Evolutionary conservation across 1,140 invertebrate species (phyloP), one percentile per base, ranked within the genome.

Genomic region (Vollenhovia emeryi): DNA sequence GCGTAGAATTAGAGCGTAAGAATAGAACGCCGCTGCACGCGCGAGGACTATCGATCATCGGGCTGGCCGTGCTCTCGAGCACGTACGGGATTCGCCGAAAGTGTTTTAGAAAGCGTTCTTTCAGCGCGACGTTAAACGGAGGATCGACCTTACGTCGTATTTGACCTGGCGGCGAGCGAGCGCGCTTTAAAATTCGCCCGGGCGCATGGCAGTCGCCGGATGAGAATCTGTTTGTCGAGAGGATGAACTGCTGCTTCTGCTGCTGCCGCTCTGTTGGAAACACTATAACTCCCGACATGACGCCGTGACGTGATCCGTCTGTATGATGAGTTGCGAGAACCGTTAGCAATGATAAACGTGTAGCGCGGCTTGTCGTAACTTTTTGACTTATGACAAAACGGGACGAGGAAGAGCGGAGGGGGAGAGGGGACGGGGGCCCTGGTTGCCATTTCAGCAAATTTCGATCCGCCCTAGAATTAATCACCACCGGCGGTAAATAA

Each of bases 141-240:
- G 36, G 45, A 62, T 71, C 82, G 57, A 73, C 69, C 84, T 73
- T 85, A 59, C 33, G 30, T 30, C 11, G 40, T 21, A 55, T 82
- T 76, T 59, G 57, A 57, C 36, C 62, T 45, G n/a, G 11, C 43
- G 18, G 13, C 33, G 66, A 30, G 48, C 60, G 82, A 86, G 40
- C 71, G 43, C 57, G 62, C 52, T 87, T 89, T 76, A 86, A 89
- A 89, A 88, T 88, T 78, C 71, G 71, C n/a, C 43, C 73, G 57
- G 50, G 40, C 24, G 68, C 8, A 33, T 30, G 33, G 24, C 43
- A 68, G 43, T 18, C 59, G 66, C 48, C 30, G 59, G 84, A 88
- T 87, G 68, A 78, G 45, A 74, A 84, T 79, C 87, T 87, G 88
- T 89, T 89, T 89, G 85, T 75, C 80, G 68, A 84, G 27, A 24